Base-by-base conservation (phyloP, 2,797 vertebrate genomes). In the Lagodon rhomboides region DNA sequence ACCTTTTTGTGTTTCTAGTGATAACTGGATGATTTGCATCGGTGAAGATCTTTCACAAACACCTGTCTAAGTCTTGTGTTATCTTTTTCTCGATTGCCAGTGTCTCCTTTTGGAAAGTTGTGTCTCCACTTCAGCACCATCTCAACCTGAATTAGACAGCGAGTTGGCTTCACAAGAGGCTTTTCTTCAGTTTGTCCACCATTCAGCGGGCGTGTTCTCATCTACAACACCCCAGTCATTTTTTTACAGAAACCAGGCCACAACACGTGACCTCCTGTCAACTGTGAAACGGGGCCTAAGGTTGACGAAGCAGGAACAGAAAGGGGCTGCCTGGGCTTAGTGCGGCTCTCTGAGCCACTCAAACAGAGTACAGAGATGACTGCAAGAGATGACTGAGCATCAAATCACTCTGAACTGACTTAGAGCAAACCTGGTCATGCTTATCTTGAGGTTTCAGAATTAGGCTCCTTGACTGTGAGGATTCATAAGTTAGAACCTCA, bases 371-470 rank as follows among this genome's bases (percentile, higher is more conserved):
- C 23, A 54, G 59, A 60, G 47, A 86, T 91, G 87, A 92, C 77
- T 88, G 44, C 17, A 64, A n/a, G 27, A 73, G 62, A 84, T 89
- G 85, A 88, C 76, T 72, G 49, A 41, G 84, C 83, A 83, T 30
- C 50, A 68, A 70, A 55, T 73, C 27, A 62, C 47, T 68, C 51
- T 63, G 12, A 61, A 25, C 41, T 79, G 69, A 87, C 69, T 86
- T 30, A 81, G n/a, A 86, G 55, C 64, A 78, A 81, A 80, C 69
- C 58, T 76, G 47, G 46, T 75, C 50, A 66, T 79, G 77, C 65
- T 79, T 79, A 82, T 81, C 60, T 47, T 4, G 8, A 60, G 62
- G 84, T 90, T 92, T 92, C 87, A 73, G 15, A 83, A 67, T 92
- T 64, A 83, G 30, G 15, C 18, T 46, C 61, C 70, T 75, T 88